Conservation (phyloP, 2,888 invertebrate genomes). For the Diogma glabrata region DNA sequence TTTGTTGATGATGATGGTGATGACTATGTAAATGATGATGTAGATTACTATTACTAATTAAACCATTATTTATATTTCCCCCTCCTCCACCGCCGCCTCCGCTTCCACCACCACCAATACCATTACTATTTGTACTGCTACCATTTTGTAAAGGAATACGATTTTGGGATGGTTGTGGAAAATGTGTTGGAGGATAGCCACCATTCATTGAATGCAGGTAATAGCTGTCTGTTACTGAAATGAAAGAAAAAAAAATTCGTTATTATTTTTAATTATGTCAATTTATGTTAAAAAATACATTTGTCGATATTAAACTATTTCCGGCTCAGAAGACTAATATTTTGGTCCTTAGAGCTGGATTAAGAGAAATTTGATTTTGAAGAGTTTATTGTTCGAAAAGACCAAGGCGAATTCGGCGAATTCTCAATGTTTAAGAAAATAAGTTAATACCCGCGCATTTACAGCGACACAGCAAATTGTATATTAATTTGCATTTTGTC, state of each 20-base stretch:
- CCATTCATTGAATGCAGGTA: conserved; percentile 29
- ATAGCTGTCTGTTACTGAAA: conserved; percentile 50
- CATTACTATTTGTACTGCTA: conserved; percentile 13
- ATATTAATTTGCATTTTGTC: too few relatives aligned
- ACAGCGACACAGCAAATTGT: too few relatives aligned
- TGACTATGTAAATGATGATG: conserved; percentile 24
- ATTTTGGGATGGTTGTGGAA: conserved; percentile 33
- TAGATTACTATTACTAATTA: conserved; percentile 8
- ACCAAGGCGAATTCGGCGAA: too few relatives aligned
- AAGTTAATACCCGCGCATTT: too few relatives aligned
- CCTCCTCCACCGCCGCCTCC: conserved; percentile 22
- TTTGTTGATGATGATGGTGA: conserved; percentile 29
- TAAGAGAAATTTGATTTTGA: too few relatives aligned
- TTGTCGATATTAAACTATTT: too few relatives aligned
- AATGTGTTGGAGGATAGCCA: conserved; percentile 29
- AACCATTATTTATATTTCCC: conserved; percentile 14
- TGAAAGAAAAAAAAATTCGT: neutral
- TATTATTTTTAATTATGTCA: too few relatives aligned
- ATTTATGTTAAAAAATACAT: too few relatives aligned
- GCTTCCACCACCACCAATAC: conserved; percentile 23
- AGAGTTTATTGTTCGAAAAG: too few relatives aligned
- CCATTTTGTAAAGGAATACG: conserved; percentile 22
- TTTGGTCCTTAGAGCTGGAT: too few relatives aligned
- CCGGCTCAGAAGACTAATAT: too few relatives aligned
- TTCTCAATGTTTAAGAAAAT: too few relatives aligned